Evolutionary conservation across 2,797 vertebrate species (phyloP), one percentile per base, ranked within the genome.

Genomic region (Hyperoplus lanceolatus): DNA sequence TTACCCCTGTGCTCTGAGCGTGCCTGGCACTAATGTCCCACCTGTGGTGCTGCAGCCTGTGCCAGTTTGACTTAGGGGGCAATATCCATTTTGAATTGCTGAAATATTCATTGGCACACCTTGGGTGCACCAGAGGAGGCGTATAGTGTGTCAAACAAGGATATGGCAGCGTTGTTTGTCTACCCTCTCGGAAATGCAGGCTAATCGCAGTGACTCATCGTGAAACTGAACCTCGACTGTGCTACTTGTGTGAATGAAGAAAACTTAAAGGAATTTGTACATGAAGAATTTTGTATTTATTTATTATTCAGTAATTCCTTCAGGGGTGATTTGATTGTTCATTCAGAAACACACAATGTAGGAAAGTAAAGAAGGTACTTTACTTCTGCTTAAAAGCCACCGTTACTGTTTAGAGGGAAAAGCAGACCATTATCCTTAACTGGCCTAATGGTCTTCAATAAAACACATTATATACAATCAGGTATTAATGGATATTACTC

Each of bases 61-160:
- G 87, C 90, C 89, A 89, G 84, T 85, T 83, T 87, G 75, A 86
- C 86, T 88, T 82, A 76, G 87, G 92, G 29, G 88, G 87, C 88
- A 84, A 94, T 88, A 91, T 91, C 91, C 91, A 86, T 93, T 93
- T 83, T 91, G 86, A 94, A 86, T 87, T 58, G 53, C 82, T 95
- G 89, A 95, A 95, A 95, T 93, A 95, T 95, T 94, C 91, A 95
- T 93, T 83, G 87, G 87, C 84, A 86, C 89, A 87, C 87, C 83
- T 77, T 18, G 41, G 80, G 74, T 42, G 79, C 84, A 76, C 81
- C 73, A 48, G 85, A 81, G 84, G 83, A 84, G 84, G 81, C 72
- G 87, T 81, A 77, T 74, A 80, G 75, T 76, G 83, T 91, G 89
- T 91, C 90, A 85, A 79, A 77, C 75, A 42, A 86, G 81, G 86